These are phyloP conservation scores for Spisula solida DNA, from an alignment of 2,888 invertebrate genomes.

Conservation along the genomic window DNA sequence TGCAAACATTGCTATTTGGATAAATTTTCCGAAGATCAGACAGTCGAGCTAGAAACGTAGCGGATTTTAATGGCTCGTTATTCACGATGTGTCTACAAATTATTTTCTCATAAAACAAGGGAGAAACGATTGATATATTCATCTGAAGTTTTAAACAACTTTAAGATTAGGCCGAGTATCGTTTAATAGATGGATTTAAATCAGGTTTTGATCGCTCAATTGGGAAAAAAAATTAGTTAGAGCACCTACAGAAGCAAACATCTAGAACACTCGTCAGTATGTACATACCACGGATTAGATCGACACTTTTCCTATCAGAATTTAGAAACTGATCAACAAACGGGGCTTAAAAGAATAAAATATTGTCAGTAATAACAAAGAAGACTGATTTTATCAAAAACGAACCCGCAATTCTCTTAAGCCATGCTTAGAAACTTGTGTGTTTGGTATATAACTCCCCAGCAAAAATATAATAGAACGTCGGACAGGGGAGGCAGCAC, in stretches of 20 bases:
- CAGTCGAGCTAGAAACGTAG: not conserved
- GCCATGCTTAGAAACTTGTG: no score
- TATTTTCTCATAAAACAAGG: constrained; percentile 21
- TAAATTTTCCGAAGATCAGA: constrained; percentile 13
- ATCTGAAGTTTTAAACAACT: constrained; percentile 4
- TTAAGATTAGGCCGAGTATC: not conserved
- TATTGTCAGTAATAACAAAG: not conserved
- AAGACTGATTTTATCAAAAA: not conserved
- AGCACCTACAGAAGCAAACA: not conserved
- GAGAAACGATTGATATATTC: not conserved
- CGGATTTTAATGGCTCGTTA: not conserved
- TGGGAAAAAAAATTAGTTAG: not conserved
- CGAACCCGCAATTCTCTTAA: not conserved
- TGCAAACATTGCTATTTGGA: constrained; percentile 13
- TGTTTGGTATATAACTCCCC: no score
- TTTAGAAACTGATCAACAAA: not conserved
- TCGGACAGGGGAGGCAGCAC: no score
- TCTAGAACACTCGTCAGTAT: not conserved
- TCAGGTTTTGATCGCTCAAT: not conserved
- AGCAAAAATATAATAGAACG: no score
- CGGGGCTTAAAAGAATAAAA: not conserved
- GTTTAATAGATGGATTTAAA: not conserved
- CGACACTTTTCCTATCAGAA: not conserved
- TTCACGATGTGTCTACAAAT: constrained; percentile 15
- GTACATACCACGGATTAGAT: not conserved